These are phyloP conservation scores for Pseudochirops corinnae DNA, from an alignment of 2,797 vertebrate species.

Conservation along the genomic window DNA sequence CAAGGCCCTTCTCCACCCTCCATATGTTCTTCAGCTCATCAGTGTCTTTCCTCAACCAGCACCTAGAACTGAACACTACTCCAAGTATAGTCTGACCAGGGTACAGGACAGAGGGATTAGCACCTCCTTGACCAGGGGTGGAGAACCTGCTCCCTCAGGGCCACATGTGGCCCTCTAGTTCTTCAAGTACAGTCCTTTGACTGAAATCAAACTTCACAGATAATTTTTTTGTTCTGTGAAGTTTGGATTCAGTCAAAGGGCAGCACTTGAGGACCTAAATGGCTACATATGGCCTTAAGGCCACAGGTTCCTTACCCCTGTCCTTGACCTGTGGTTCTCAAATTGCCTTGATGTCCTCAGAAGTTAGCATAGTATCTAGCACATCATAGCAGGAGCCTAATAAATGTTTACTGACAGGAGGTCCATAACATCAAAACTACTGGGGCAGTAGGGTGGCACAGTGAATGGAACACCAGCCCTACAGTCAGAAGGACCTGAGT, in stretches of 20 bases:
- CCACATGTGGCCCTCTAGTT: too few relatives aligned
- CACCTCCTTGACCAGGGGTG: background rate
- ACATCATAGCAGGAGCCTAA: background rate
- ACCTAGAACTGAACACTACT: background rate
- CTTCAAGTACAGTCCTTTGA: too few relatives aligned
- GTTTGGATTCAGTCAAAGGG: too few relatives aligned
- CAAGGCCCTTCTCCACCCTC: background rate
- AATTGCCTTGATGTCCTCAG: background rate
- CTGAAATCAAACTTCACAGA: too few relatives aligned
- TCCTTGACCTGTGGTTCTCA: background rate
- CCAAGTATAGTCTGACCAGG: background rate
- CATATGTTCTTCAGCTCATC: background rate
- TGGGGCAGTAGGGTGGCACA: too few relatives aligned
- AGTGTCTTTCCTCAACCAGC: background rate
- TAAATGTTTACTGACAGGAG: background rate
- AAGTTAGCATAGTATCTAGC: background rate
- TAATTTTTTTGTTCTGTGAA: too few relatives aligned
- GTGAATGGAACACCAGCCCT: too few relatives aligned
- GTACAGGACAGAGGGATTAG: background rate
- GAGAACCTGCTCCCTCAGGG: too few relatives aligned
- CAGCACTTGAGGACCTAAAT: too few relatives aligned
- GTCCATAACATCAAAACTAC: background rate
- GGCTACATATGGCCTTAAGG: too few relatives aligned
- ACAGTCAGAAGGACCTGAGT: too few relatives aligned
- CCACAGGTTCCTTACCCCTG: too few relatives aligned